Base-by-base conservation (phyloP, 2,113 vertebrate species). In the Etheostoma cragini region DNA sequence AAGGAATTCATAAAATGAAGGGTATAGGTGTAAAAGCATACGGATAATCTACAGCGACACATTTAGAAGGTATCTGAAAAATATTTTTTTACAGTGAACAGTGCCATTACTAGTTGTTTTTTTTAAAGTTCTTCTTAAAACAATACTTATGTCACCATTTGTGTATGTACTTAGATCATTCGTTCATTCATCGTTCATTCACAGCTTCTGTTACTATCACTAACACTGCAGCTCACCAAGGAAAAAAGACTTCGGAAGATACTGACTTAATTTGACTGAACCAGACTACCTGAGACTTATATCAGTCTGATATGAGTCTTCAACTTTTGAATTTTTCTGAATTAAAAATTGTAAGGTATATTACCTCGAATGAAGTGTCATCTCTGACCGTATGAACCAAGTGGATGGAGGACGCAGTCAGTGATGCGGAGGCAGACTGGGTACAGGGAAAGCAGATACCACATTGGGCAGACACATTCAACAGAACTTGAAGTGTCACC, bases 381-480 rank as follows among this genome's bases (percentile, higher is more conserved):
- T 98, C 97, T 77, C 94, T 95, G 82, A 98, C 79, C 22, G 94
- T 94, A 88, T 98, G 96, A 60, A 98, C 85, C 4, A 95, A 94
- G 54, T 94, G 86, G 45, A 85, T 84, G 15, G 92, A 95, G 8
- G 92, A 89, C 35, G 90, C 92, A 38, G 91, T 92, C 64, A 80
- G 80, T 22, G 82, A 77, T 10, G 90, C 85, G 49, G 85, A 76
- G 5, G 71, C 76, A 21, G 86, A 93, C 3, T 95, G 76, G 21
- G 74, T 84, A 14, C 90, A 93, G 10, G 96, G 97, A 85, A 99
- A 97, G 30, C 93, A 95, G 76, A 98, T 81, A 1, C 95, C 96
- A 84, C 96, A 97, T 65, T 95, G 95, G 82, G 93, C 92, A 50
- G 97, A 97, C 65, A 99, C 91, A 88, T 97, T 95, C 88, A 97